These are phyloP conservation scores for Drosophila rhopaloa DNA, from an alignment of 1,140 invertebrate genomes.

Conservation along the genomic window DNA sequence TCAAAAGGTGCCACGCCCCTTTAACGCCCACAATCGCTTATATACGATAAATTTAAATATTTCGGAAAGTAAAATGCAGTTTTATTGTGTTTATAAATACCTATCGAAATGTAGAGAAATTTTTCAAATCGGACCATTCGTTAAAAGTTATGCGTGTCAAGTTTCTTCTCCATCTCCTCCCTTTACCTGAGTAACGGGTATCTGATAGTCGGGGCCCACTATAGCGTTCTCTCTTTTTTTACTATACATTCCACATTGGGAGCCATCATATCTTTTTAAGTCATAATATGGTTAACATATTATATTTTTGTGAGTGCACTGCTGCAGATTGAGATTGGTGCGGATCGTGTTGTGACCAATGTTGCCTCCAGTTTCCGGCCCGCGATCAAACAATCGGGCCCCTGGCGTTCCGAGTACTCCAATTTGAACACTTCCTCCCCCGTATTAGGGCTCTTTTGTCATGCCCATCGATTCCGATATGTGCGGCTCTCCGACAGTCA, in stretches of 20 bases:
- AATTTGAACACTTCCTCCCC: constrained; percentile 80
- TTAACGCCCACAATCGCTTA: no score
- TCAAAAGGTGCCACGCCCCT: no score
- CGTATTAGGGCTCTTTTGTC: constrained; percentile 75
- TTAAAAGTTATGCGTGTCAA: no score
- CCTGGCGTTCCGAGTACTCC: constrained; percentile 59
- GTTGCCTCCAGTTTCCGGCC: constrained; percentile 75
- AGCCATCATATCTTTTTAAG: neutral
- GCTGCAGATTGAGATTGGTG: constrained; percentile 43
- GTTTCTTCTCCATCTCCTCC: no score
- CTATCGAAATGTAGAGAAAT: no score
- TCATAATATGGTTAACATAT: neutral
- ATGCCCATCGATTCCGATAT: constrained; percentile 79
- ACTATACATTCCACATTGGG: neutral
- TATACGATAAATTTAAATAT: no score
- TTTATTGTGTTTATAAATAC: no score
- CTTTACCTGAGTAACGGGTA: no score
- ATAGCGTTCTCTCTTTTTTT: no score
- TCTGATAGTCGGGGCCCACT: no score
- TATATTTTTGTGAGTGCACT: constrained; percentile 12
- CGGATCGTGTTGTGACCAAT: constrained; percentile 40
- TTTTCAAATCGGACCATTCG: no score
- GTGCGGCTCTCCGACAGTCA: constrained; percentile 65
- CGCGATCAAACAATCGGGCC: constrained; percentile 58
- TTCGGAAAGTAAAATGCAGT: no score